Evolutionary conservation across 2,888 invertebrate genomes (phyloP), one percentile per base, ranked within the genome.

Genomic region (Drosophila planitibia): DNA sequence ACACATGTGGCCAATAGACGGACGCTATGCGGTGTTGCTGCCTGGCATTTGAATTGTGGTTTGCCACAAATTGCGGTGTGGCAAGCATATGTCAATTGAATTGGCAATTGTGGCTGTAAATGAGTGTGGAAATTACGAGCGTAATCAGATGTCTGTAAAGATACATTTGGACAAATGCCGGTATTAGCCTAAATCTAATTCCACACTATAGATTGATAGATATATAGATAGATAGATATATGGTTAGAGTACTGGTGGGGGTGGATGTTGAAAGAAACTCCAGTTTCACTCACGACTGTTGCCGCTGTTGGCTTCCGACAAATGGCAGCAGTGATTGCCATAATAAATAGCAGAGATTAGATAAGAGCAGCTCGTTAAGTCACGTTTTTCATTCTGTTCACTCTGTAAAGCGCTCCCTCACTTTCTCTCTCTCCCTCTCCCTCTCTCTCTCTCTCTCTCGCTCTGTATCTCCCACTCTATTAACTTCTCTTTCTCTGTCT

Each of bases 221-320:
- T 37, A 19, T 66, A 70, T 54, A 51, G 59, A 49, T 52, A 32
- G 30, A 7, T 22, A 51, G n/a, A 9, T 22, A 22, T 22, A 22
- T 37, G 30, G 12, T 35, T 37, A 28, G 19, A 16, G 39, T 37
- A 19, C 14, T 55, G 19, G 10, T 37, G 49, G 76, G 63, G 71
- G 63, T 65, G 77, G 68, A 77, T 68, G 60, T 71, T 68, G 74
- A 84, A 84, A 79, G 63, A 70, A 89, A 84, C 76, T 51, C 41
- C 86, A 74, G 75, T 86, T 86, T 86, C 87, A 86, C 84, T 89
- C 84, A 84, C 83, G 83, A 74, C 59, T 73, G 63, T 53, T 65
- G 82, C 76, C 72, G 79, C 83, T 69, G 73, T 81, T 84, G 79
- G 89, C 90, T 86, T 86, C 89, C 90, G 85, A 84, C 81, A 90